phyloP scores from a whole-genome alignment of 2,888 invertebrate genomes.

The Kuschelorhynchus macadamiae region DNA sequence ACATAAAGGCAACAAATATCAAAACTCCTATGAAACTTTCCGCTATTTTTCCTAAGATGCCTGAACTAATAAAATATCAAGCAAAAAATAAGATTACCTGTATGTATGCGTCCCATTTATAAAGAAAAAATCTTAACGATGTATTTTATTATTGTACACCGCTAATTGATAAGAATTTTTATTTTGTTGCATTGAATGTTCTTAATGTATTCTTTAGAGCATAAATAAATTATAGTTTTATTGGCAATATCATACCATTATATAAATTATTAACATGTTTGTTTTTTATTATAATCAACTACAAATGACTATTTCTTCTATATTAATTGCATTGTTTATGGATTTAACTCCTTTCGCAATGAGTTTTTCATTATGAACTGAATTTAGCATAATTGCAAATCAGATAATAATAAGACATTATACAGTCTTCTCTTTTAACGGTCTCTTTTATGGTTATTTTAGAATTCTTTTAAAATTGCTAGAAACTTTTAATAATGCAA shows the following conservation, averaged over 20 bases:
- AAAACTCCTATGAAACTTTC: too few relatives aligned
- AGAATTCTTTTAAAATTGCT: conserved; percentile 27
- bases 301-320: conserved; percentile 17
- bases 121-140: too few relatives aligned
- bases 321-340: conserved; percentile 22
- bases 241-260: conserved; percentile 13
- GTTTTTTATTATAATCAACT: background rate
- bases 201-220: background rate
- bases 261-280: conserved; percentile 12
- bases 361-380: conserved; percentile 19
- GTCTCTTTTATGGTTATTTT: conserved; percentile 24
- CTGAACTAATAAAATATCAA: too few relatives aligned
- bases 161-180: too few relatives aligned
- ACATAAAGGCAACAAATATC: too few relatives aligned
- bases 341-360: conserved; percentile 18
- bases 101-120: too few relatives aligned
- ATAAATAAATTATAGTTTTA: conserved; percentile 6
- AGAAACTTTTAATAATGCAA: conserved; percentile 26
- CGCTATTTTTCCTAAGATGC: too few relatives aligned
- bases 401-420: conserved; percentile 25
- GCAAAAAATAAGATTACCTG: too few relatives aligned
- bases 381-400: conserved; percentile 23
- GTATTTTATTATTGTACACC: too few relatives aligned
- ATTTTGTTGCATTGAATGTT: background rate
- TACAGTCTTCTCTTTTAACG: conserved; percentile 31